Evolutionary conservation across 1,140 invertebrate genomes (phyloP).

Genomic region (Cheumatopsyche charites): DNA sequence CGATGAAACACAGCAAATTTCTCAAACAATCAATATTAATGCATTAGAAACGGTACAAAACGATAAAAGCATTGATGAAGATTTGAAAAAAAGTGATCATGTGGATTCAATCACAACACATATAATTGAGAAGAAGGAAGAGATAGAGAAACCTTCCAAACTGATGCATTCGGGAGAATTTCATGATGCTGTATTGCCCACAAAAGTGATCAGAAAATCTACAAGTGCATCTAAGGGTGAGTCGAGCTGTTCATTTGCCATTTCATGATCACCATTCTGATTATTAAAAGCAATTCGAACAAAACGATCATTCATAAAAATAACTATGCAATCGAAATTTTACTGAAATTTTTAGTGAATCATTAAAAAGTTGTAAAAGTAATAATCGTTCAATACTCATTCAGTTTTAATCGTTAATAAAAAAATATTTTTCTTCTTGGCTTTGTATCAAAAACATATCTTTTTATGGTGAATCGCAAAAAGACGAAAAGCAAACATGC

Average conservation of each 20-base stretch:
- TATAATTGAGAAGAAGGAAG: background rate
- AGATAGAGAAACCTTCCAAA: background rate
- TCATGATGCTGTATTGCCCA: conserved; percentile 44
- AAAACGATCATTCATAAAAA: too few relatives aligned
- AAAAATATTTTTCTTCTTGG: too few relatives aligned
- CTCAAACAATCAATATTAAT: background rate
- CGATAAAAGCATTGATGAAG: background rate
- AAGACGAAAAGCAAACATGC: too few relatives aligned
- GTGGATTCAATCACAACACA: background rate
- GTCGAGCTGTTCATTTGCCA: conserved; percentile 14
- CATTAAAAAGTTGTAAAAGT: too few relatives aligned
- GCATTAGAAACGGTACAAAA: background rate
- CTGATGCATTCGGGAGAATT: conserved; percentile 45
- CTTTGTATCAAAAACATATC: too few relatives aligned
- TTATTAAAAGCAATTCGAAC: too few relatives aligned
- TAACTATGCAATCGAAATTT: too few relatives aligned
- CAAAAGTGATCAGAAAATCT: conserved; percentile 38
- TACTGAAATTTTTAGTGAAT: too few relatives aligned
- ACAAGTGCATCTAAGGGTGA: conserved; percentile 39
- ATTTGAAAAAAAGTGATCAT: background rate
- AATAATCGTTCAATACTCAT: too few relatives aligned
- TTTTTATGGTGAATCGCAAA: too few relatives aligned
- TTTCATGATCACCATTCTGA: too few relatives aligned
- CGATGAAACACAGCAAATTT: background rate
- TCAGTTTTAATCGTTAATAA: too few relatives aligned